Percentiles rank a stretch among this genome's conserved stretches.
These are phyloP conservation scores for Metalampra italica DNA, from an alignment of 2,888 invertebrate species.

Conservation along the genomic window DNA sequence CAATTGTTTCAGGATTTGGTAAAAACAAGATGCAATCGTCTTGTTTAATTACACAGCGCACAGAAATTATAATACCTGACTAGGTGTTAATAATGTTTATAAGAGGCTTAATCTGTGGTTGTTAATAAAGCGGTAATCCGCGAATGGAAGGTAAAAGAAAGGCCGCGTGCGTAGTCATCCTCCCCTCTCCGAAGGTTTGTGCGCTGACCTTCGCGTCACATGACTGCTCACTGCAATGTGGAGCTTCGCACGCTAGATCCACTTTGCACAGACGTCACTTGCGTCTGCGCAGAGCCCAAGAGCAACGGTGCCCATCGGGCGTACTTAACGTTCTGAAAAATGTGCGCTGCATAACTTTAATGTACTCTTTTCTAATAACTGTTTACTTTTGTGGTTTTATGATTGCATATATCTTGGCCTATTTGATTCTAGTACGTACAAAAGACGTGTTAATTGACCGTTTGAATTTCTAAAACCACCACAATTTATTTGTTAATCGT, in stretches of 20 bases:
- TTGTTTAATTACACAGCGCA: too few relatives aligned
- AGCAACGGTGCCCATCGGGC: conserved; percentile 33
- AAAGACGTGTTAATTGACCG: conserved; percentile 7
- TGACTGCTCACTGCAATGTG: conserved; percentile 31
- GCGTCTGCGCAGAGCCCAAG: conserved; percentile 21
- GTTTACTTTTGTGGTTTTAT: too few relatives aligned
- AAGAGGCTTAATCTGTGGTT: neutral
- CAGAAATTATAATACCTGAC: neutral
- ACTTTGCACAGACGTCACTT: conserved; percentile 40
- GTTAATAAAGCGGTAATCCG: conserved; percentile 6
- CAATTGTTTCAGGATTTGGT: neutral
- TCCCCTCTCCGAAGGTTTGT: conserved; percentile 8
- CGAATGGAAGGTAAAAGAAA: conserved; percentile 24
- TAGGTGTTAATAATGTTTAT: neutral
- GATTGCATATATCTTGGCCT: too few relatives aligned
- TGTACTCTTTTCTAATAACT: too few relatives aligned
- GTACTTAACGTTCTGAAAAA: conserved; percentile 19
- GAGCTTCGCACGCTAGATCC: conserved; percentile 47
- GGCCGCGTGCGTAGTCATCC: conserved; percentile 16
- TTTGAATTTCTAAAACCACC: conserved; percentile 10
- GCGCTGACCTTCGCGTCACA: conserved; percentile 48
- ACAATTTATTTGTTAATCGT: conserved; percentile 18
- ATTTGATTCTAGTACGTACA: neutral
- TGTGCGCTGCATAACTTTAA: neutral
- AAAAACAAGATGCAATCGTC: neutral